Conservation (phyloP, 1,140 invertebrate species). For the Leptopilina clavipes region DNA sequence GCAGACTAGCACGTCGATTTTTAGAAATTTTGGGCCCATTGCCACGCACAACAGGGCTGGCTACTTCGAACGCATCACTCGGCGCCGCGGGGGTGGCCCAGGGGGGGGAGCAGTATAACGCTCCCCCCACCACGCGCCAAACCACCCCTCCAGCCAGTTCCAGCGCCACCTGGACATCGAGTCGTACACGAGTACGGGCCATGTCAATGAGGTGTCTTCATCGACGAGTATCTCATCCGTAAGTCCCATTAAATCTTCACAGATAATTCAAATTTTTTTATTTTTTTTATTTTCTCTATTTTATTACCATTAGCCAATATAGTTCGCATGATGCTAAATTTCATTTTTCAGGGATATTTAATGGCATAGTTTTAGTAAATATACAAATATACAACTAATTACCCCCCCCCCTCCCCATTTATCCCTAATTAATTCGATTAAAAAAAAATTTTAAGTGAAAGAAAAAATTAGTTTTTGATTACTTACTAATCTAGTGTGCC, state of each 20-base stretch:
- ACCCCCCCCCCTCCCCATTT: no score
- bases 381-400: no score
- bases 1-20: slow-evolving; percentile 70
- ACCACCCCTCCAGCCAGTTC: slow-evolving; percentile 57
- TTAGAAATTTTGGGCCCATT: slow-evolving; percentile 63
- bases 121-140: slow-evolving; percentile 61
- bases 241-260: slow-evolving; percentile 57
- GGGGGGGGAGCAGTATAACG: slow-evolving; percentile 55
- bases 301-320: slow-evolving; percentile 2
- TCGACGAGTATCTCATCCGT: slow-evolving; percentile 73
- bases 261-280: no score
- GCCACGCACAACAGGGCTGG: slow-evolving; percentile 63
- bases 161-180: slow-evolving; percentile 56
- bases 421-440: no score
- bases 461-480: no score
- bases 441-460: no score
- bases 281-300: slow-evolving; percentile 35
- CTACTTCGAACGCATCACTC: slow-evolving; percentile 58
- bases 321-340: slow-evolving; percentile 17
- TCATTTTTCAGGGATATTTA: background rate
- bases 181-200: slow-evolving; percentile 63
- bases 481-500: no score
- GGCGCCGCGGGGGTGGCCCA: slow-evolving; percentile 54
- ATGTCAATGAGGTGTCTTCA: slow-evolving; percentile 72
- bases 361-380: no score